Evolutionary conservation across 2,888 invertebrate genomes (phyloP), one percentile per base, ranked within the genome.

Genomic region (Orthosia gothica): DNA sequence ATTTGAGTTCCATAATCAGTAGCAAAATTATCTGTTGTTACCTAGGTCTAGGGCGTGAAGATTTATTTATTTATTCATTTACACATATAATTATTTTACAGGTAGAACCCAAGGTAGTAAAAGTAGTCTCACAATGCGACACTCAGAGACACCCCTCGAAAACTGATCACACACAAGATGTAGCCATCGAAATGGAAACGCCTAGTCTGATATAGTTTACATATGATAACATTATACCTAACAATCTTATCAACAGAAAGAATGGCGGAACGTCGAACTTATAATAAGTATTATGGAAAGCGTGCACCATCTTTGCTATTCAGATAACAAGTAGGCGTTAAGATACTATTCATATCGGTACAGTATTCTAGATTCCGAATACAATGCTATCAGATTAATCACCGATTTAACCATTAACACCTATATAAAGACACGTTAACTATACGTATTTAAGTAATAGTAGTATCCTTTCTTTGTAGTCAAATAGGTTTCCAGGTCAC

Each of bases 331-430:
- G 63, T 52, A 64, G 26, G 59, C n/a, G 59, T 52, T 50, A 55
- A 26, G 52, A 70, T 63, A 26, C 16, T 52, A 66, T 67, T 71
- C 55, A 65, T 32, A 45, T 54, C 57, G 52, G 4, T 49, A 50
- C 26, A 23, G 49, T 32, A 20, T 50, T 70, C 67, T 62, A 69
- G 23, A 69, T 76, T 65, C 20, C 5, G 16, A n/a, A 55, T 49
- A 71, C 54, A 55, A 66, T 58, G 26, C 20, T 70, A 67, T 67
- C 32, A 70, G 59, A 67, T 70, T 32, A 23, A 54, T 26, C 23
- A 47, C 1, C 32, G 63, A 79, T 67, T 65, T 57, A 68, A 47
- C 32, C 55, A 71, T 76, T 70, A 26, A 12, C 50, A 47, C 58
- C 26, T 23, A 72, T 68, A 20, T 32, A 0, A 45, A 58, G n/a